Evolutionary conservation across 2,113 vertebrate genomes (phyloP).

Genomic region (Entelurus aequoreus): DNA sequence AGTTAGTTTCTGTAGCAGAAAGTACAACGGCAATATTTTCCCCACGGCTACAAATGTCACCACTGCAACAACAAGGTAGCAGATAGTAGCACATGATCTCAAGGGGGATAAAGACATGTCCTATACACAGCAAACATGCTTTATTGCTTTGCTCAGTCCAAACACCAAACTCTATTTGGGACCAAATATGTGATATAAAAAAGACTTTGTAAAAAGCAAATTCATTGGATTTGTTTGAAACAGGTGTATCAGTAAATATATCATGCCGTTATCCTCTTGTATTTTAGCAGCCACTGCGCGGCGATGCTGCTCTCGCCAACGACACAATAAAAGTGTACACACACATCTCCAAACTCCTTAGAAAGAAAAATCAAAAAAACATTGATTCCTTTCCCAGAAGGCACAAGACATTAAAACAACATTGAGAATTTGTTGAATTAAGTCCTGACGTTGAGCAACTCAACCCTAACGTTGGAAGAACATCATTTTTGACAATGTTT

Average conservation of each 20-base stretch:
- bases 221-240: conserved; percentile 2
- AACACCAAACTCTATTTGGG: background rate
- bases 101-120: conserved; percentile 14
- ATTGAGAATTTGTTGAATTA: no score
- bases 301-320: conserved; percentile 11
- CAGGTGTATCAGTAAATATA: no score
- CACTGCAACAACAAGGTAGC: conserved; percentile 29
- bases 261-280: background rate
- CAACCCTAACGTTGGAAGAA: no score
- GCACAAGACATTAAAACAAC: no score
- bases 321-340: conserved; percentile 10
- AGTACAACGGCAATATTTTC: conserved; percentile 5
- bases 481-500: no score
- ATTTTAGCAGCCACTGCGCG: conserved; percentile 7
- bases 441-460: no score
- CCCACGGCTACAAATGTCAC: conserved; percentile 44
- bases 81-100: conserved; percentile 25
- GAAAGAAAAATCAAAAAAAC: background rate
- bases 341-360: conserved; percentile 21
- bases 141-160: conserved; percentile 12
- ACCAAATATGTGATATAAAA: background rate
- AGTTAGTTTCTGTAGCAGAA: background rate
- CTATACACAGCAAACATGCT: conserved; percentile 2
- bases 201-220: background rate
- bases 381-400: no score